phyloP scores from a whole-genome alignment of 2,113 vertebrate species.

The Ramphastos sulfuratus region DNA sequence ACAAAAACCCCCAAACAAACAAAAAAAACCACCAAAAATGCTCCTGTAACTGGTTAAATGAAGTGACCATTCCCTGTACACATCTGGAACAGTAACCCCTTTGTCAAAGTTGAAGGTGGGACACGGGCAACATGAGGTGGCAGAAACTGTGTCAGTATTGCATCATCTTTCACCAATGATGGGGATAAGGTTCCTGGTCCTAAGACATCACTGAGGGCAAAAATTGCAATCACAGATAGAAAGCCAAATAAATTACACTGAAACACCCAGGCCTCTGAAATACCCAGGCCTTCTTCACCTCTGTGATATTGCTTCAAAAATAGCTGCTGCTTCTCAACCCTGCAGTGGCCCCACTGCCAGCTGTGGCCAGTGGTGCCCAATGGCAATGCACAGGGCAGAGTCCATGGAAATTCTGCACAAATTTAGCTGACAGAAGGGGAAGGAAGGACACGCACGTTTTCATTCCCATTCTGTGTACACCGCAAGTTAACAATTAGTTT shows the following conservation, averaged over 20 bases:
- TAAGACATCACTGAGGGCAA: constrained; percentile 73
- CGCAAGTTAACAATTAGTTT: constrained; percentile 60
- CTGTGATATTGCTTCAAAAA: not conserved
- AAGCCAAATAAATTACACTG: constrained; percentile 71
- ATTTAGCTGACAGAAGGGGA: not conserved
- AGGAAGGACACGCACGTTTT: not conserved
- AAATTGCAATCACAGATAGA: constrained; percentile 63
- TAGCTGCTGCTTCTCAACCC: not conserved
- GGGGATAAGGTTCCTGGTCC: constrained; percentile 53
- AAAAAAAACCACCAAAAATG: not conserved
- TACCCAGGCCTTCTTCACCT: not conserved
- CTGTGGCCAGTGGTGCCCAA: not conserved
- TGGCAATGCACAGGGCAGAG: not conserved
- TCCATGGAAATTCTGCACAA: not conserved
- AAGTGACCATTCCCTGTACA: not conserved
- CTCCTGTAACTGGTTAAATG: not conserved
- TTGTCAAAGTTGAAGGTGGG: constrained; percentile 65
- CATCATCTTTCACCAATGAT: constrained; percentile 62
- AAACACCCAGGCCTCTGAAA: constrained; percentile 54
- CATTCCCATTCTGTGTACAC: not conserved
- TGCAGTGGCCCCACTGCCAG: accelerated
- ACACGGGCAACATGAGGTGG: constrained; percentile 15
- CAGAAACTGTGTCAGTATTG: constrained; percentile 51
- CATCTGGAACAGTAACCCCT: not conserved
- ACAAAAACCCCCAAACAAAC: no score